Base-by-base conservation (phyloP, 2,888 invertebrate genomes). In the Bombylius discolor region DNA sequence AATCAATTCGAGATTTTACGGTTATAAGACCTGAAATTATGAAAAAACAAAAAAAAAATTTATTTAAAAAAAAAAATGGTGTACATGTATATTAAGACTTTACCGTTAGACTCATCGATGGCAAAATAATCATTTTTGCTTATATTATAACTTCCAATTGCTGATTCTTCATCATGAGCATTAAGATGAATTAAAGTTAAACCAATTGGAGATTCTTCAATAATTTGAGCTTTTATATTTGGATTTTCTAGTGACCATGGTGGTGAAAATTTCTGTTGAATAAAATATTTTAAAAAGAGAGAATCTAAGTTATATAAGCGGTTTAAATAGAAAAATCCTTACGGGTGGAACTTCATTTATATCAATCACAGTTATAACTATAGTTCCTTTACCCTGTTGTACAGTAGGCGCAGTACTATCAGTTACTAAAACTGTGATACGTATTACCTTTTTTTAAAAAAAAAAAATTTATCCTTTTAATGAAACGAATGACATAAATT, bases 201-300 rank as follows among this genome's bases (percentile, higher is more conserved):
- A 9, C 89, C 91, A 1, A 83, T 70, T 0, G 91, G 89, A 67
- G 89, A 87, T 66, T 92, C 93, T 69, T 94, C 93, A 53, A 83
- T 79, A 64, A 91, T 78, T 68, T 83, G 81, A 54, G 85, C 72
- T 51, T 77, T 76, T 61, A 85, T 83, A 50, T 76, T 70, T 0
- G 87, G 85, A 62, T 80, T 77, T 49, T 81, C 79, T 13, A 72
- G 70, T 1, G 82, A 83, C 87, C 88, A 87, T 0, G 87, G 87
- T n/a, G 78, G 77, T 11, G 39, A 6, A 42, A 42, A 42, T 42
- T 42, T 42, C 39, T 42, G 11, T 11, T 36, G 9, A 8, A 8
- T 36, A 8, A 36, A 6, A 36, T 36, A 36, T 36, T 36, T 36
- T 36, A 8, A 4, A 36, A 36, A 4, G 9, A 36, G n/a, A n/a